Percentiles rank a stretch among this genome's conserved stretches.
phyloP scores from a whole-genome alignment of 2,888 invertebrate genomes.

The Chydorus sphaericus region DNA sequence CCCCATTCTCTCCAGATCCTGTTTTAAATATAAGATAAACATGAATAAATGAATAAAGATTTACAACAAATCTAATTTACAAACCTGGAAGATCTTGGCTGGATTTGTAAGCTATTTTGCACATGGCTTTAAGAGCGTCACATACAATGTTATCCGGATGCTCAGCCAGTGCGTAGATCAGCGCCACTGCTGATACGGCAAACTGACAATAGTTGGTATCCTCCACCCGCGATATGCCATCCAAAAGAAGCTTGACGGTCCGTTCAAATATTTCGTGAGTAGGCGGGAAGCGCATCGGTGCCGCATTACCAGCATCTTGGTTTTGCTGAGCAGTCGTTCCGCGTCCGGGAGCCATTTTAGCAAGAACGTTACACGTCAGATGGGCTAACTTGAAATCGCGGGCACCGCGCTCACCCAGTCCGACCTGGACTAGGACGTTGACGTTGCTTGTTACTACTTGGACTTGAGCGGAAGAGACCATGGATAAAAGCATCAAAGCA shows the following conservation, averaged over 20 bases:
- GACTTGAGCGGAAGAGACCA: slow-evolving; percentile 44
- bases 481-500: slow-evolving; percentile 59
- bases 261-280: slow-evolving; percentile 38
- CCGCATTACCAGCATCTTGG: slow-evolving; percentile 18
- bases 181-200: slow-evolving; percentile 40
- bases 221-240: slow-evolving; percentile 31
- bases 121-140: slow-evolving; percentile 23
- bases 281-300: slow-evolving; percentile 16
- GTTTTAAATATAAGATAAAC: slow-evolving; percentile 18
- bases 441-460: slow-evolving; percentile 43
- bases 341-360: slow-evolving; percentile 30
- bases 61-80: slow-evolving; percentile 8
- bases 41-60: too few species aligned
- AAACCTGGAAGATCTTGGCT: slow-evolving; percentile 10
- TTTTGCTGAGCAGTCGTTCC: slow-evolving; percentile 11
- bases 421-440: slow-evolving; percentile 53
- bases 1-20: slow-evolving; percentile 14
- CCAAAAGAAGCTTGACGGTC: slow-evolving; percentile 34
- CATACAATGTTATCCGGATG: slow-evolving; percentile 38
- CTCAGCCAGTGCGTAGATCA: slow-evolving; percentile 44
- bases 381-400: slow-evolving; percentile 39
- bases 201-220: slow-evolving; percentile 40
- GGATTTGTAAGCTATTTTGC: slow-evolving; percentile 13
- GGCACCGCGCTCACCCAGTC: slow-evolving; percentile 40
- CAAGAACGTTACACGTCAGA: slow-evolving; percentile 42